These are phyloP conservation scores for Hystrix cristata DNA, from an alignment of 2,113 vertebrate genomes.

Conservation along the genomic window DNA sequence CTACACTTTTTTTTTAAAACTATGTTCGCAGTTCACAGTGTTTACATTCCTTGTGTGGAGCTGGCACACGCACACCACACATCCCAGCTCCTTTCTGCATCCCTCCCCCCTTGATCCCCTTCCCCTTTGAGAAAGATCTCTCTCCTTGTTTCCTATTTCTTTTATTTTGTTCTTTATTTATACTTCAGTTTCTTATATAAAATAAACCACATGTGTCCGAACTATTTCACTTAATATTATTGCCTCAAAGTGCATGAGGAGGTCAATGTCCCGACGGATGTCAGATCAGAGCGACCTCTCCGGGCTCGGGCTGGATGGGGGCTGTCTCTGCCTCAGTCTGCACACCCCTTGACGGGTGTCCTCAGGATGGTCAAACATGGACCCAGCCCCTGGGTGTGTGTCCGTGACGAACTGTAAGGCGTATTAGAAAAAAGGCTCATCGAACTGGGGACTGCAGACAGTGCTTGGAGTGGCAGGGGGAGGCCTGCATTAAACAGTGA, in stretches of 20 bases:
- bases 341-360: neutral
- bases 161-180: neutral
- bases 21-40: neutral
- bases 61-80: neutral
- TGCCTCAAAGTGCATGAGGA: neutral
- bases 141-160: neutral
- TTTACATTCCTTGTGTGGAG: neutral
- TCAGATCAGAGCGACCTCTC: slow-evolving; percentile 25
- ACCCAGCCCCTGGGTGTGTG: neutral
- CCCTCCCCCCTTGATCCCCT: neutral
- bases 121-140: neutral
- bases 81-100: neutral
- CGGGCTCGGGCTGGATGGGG: neutral
- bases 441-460: neutral
- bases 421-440: neutral
- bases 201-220: neutral
- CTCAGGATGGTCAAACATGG: neutral
- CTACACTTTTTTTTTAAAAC: neutral
- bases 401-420: neutral
- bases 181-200: neutral
- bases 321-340: neutral
- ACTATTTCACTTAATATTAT: neutral
- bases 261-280: neutral
- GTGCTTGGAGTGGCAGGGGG: neutral
- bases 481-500: neutral